Percentiles rank a stretch among this genome's conserved stretches.
Conservation (phyloP, 1,140 invertebrate genomes). For the Anastrepha ludens region DNA sequence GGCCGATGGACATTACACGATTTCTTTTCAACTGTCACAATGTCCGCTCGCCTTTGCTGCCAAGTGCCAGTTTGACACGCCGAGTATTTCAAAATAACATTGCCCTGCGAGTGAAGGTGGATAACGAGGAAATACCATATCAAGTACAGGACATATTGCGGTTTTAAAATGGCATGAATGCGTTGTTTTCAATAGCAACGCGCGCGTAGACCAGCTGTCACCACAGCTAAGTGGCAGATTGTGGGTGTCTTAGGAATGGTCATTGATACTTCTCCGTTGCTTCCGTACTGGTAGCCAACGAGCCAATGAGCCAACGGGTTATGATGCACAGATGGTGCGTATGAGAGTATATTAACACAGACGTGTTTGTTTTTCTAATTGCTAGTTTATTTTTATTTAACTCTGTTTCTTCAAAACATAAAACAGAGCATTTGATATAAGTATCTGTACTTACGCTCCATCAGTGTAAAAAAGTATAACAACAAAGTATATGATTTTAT, state of each 20-base stretch:
- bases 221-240: conserved; percentile 48
- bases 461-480: no score
- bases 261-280: conserved; percentile 54
- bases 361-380: no score
- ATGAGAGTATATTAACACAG: background rate
- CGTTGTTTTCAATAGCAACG: background rate
- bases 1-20: background rate
- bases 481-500: no score
- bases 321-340: conserved; percentile 44
- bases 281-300: conserved; percentile 25
- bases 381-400: no score
- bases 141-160: background rate
- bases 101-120: background rate
- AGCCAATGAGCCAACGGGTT: background rate
- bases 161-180: conserved; percentile 21
- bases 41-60: background rate
- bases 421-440: no score
- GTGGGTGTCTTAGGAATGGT: conserved; percentile 51
- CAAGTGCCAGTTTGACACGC: conserved; percentile 4
- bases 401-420: no score
- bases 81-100: background rate
- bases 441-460: no score
- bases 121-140: background rate
- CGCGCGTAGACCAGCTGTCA: conserved; percentile 57
- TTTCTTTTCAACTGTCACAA: background rate